These are phyloP conservation scores for Fistularia tabacaria DNA, from an alignment of 2,797 vertebrate genomes.

Conservation along the genomic window DNA sequence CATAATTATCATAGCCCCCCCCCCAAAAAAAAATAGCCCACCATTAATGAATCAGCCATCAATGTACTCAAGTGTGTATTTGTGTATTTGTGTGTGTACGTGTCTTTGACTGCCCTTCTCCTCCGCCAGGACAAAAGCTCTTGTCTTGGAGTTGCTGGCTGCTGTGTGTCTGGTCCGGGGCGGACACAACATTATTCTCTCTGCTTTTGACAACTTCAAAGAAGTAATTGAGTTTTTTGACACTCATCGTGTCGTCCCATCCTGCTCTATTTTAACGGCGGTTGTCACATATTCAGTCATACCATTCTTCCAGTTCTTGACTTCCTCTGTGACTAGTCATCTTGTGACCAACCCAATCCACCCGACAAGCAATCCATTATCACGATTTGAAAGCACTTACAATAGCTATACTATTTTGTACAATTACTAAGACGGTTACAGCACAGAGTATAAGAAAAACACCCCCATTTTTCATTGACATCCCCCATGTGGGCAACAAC, in stretches of 20 bases:
- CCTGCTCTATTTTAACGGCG: not conserved
- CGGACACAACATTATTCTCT: constrained; percentile 92
- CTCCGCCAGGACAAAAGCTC: constrained; percentile 84
- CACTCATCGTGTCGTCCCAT: not conserved
- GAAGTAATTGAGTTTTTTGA: constrained; percentile 71
- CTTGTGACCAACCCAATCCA: constrained; percentile 5
- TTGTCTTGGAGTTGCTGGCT: constrained; percentile 90
- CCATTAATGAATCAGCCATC: no score
- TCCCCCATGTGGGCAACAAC: constrained; percentile 7
- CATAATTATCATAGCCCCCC: no score
- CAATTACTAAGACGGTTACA: not conserved
- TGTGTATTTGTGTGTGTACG: not conserved
- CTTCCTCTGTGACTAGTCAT: constrained; percentile 44
- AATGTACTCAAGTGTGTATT: not conserved
- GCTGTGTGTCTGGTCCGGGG: constrained; percentile 93
- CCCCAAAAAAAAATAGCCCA: no score
- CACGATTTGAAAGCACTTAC: constrained; percentile 16
- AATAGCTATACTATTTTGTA: constrained; percentile 10
- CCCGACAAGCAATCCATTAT: constrained; percentile 13
- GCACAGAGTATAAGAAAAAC: no score
- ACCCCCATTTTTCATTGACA: not conserved
- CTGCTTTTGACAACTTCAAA: constrained; percentile 93
- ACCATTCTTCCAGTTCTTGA: constrained; percentile 13
- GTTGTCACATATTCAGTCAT: constrained; percentile 7
- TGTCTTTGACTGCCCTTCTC: not conserved